Base-by-base conservation (phyloP, 2,113 vertebrate species). In the Cephalopholis sonnerati region DNA sequence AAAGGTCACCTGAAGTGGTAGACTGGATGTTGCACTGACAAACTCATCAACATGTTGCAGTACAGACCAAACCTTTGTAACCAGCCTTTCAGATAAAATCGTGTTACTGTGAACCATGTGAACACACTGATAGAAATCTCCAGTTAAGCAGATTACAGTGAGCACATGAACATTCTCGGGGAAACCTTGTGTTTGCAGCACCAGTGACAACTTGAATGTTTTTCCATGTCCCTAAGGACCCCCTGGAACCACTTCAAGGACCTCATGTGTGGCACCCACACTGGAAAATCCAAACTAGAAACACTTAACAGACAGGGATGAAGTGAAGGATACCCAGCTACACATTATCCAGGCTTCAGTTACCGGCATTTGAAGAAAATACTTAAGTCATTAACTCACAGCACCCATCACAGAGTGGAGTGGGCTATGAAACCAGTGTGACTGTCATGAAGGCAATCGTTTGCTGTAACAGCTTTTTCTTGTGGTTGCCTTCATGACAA, bases 1-100 rank as follows among this genome's bases (percentile, higher is more conserved):
- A 64, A 65, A 77, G 51, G 62, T 66, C 15, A 41, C 20, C 61
- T 63, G 39, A 65, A 24, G 36, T 44, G 2, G n/a, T 44, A 46
- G 46, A 16, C 50, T 55, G 36, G 17, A 57, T 55, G 12, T 41
- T 64, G 16, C 22, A 53, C 25, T 29, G 7, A 36, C 16, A 20
- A 65, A 32, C 6, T 12, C 10, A n/a, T 24, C 24, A 77, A 7
- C 50, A 55, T 46, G 50, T 4, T 48, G 41, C 41, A 61, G 54
- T 13, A 50, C 22, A 68, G 15, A 59, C 20, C 5, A 25, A 25
- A 50, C 8, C 50, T 36, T 22, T 29, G 50, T 64, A 6, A 32
- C 9, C 18, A 48, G 53, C 39, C 25, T 39, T 16, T 50, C 2
- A 8, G 5, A 13, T n/a, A 1, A 41, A 27, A 54, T 32, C 32